These are phyloP conservation scores for Crocallis elinguaria DNA, from an alignment of 2,888 invertebrate species.

Conservation along the genomic window DNA sequence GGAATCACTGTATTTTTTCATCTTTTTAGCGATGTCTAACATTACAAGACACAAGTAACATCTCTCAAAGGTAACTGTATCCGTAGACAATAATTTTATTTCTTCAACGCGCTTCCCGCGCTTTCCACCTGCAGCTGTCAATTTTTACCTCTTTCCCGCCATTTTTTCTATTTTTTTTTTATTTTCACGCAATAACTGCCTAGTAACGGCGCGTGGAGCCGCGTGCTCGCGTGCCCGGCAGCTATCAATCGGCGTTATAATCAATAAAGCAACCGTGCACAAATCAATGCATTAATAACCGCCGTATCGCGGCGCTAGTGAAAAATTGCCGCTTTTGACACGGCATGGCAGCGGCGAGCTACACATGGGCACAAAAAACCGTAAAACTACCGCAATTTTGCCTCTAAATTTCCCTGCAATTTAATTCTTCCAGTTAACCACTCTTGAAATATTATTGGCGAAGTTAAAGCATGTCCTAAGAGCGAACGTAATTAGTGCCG, in stretches of 20 bases:
- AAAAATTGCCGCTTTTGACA: slow-evolving; percentile 57
- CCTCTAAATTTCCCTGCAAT: slow-evolving; percentile 10
- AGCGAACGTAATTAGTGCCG: slow-evolving; percentile 33
- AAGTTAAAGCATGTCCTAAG: slow-evolving; percentile 33
- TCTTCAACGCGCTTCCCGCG: slow-evolving; percentile 31
- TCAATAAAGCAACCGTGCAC: slow-evolving; percentile 74
- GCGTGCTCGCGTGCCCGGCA: slow-evolving; percentile 61
- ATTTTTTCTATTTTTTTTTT: slow-evolving; percentile 40
- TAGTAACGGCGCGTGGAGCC: slow-evolving; percentile 44
- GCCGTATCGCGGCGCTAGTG: slow-evolving; percentile 49
- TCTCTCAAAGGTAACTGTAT: slow-evolving; percentile 5
- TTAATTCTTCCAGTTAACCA: slow-evolving; percentile 4
- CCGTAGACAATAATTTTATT: slow-evolving; percentile 16
- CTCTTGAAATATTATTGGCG: slow-evolving; percentile 17
- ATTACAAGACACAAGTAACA: not conserved
- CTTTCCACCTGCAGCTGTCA: slow-evolving; percentile 21
- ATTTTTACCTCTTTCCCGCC: slow-evolving; percentile 10
- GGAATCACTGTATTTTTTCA: not conserved
- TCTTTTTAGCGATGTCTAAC: slow-evolving; percentile 2
- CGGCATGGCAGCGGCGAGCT: slow-evolving; percentile 22
- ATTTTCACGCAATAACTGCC: slow-evolving; percentile 47
- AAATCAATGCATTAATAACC: slow-evolving; percentile 78
- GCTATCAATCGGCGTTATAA: slow-evolving; percentile 74
- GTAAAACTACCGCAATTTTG: slow-evolving; percentile 7
- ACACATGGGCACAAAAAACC: slow-evolving; percentile 29